Conservation (phyloP, 2,113 vertebrate species). For the Nerophis ophidion region DNA sequence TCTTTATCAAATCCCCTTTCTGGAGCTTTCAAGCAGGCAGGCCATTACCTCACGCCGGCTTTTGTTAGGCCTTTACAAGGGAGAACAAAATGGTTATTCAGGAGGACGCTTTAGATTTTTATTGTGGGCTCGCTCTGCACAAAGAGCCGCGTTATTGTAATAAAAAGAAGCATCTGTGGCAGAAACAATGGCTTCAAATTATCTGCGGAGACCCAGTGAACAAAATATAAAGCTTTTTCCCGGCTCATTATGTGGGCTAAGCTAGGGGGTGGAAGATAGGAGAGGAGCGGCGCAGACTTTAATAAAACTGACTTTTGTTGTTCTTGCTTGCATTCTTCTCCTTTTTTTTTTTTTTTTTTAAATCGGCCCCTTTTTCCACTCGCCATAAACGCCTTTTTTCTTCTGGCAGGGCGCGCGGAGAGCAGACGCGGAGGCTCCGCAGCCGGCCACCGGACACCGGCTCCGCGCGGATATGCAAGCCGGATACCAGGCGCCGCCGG, state of each 20-base stretch:
- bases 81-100: conserved; percentile 99
- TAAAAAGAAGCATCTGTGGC: conserved; percentile 99
- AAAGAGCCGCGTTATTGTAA: conserved; percentile 99
- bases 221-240: conserved; percentile 99
- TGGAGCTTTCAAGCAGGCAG: conserved; percentile 97
- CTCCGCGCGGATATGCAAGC: conserved; percentile 57
- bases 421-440: conserved; percentile 73
- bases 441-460: conserved; percentile 62
- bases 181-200: conserved; percentile 99
- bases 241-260: conserved; percentile 93
- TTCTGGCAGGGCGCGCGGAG: conserved; percentile 89
- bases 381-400: conserved; percentile 97
- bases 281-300: conserved; percentile 76
- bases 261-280: conserved; percentile 85
- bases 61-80: conserved; percentile 99
- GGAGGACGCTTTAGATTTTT: conserved; percentile 99
- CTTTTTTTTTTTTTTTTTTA: too few species aligned
- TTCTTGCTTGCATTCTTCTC: conserved; percentile 96
- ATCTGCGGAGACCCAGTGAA: conserved; percentile 99
- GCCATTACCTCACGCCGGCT: conserved; percentile 99
- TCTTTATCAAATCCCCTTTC: conserved; percentile 99
- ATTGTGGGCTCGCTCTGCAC: conserved; percentile 97
- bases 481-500: conserved; percentile 26
- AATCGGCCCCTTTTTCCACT: conserved; percentile 94
- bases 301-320: conserved; percentile 99